Evolutionary conservation across 2,888 invertebrate genomes (phyloP).

Genomic region (Marronus borbonicus): DNA sequence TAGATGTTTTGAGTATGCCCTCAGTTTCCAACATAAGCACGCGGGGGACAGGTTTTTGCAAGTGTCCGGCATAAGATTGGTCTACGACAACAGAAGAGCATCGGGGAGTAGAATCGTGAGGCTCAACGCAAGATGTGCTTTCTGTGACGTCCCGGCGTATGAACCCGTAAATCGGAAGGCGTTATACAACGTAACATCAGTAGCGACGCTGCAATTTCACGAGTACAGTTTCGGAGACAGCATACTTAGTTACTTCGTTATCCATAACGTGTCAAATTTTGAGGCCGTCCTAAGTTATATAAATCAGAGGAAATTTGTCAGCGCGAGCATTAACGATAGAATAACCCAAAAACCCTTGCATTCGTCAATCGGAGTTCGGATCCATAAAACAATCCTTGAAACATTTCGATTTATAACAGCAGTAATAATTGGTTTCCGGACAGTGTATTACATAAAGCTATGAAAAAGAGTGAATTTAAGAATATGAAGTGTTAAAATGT

Average conservation of each 20-base stretch:
- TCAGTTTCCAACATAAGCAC: conserved; percentile 54
- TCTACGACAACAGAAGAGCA: conserved; percentile 77
- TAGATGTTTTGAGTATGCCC: conserved; percentile 63
- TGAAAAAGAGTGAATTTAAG: no score
- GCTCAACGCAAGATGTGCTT: conserved; percentile 78
- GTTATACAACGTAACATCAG: conserved; percentile 78
- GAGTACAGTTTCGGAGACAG: conserved; percentile 75
- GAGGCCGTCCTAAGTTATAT: conserved; percentile 17
- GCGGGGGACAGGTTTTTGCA: conserved; percentile 80
- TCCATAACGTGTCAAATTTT: conserved; percentile 14
- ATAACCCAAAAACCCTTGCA: conserved; percentile 21
- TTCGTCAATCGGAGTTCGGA: background rate
- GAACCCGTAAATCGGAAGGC: conserved; percentile 72
- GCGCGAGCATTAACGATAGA: conserved; percentile 15
- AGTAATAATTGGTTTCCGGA: no score
- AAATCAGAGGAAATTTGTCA: background rate
- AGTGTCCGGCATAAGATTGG: conserved; percentile 82
- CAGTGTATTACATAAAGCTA: no score
- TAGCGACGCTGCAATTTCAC: background rate
- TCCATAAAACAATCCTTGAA: background rate
- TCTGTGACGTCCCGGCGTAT: conserved; percentile 77
- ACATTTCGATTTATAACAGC: no score
- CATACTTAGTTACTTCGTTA: background rate
- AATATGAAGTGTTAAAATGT: no score
- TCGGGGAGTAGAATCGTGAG: conserved; percentile 77